These are phyloP conservation scores for Myotis daubentonii DNA, from an alignment of 2,797 vertebrate species.

Conservation along the genomic window DNA sequence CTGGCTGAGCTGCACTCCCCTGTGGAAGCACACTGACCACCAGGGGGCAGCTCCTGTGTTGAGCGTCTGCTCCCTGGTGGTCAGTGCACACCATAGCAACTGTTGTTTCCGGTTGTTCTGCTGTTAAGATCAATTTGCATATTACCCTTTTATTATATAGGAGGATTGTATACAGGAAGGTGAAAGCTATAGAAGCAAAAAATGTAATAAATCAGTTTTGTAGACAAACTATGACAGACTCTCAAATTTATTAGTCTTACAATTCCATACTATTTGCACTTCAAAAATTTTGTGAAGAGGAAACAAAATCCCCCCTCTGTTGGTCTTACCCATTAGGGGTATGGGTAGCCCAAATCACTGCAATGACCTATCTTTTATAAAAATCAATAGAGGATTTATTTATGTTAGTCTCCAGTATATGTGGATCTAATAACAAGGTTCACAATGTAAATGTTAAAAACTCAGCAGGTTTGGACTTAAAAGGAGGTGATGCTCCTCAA, in stretches of 20 bases:
- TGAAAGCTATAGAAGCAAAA: neutral
- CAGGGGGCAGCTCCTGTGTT: no score
- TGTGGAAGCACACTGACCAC: no score
- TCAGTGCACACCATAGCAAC: no score
- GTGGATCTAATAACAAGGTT: neutral
- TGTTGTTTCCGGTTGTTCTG: no score
- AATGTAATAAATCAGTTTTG: neutral
- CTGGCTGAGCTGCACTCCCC: no score
- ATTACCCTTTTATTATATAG: no score
- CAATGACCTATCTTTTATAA: neutral
- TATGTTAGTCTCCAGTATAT: neutral
- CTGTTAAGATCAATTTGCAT: no score
- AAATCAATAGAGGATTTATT: neutral
- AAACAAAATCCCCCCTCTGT: neutral
- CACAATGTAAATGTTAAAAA: conserved; percentile 19
- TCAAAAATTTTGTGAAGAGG: conserved; percentile 25
- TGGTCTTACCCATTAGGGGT: neutral
- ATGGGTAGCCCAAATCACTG: neutral
- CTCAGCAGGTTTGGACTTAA: conserved; percentile 12
- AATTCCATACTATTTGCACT: neutral
- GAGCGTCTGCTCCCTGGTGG: no score
- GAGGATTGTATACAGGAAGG: neutral
- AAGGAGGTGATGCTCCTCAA: neutral
- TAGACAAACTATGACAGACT: neutral
- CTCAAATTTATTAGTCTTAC: conserved; percentile 1